Conservation (phyloP, 2,888 invertebrate genomes). For the Pollenia amentaria region DNA sequence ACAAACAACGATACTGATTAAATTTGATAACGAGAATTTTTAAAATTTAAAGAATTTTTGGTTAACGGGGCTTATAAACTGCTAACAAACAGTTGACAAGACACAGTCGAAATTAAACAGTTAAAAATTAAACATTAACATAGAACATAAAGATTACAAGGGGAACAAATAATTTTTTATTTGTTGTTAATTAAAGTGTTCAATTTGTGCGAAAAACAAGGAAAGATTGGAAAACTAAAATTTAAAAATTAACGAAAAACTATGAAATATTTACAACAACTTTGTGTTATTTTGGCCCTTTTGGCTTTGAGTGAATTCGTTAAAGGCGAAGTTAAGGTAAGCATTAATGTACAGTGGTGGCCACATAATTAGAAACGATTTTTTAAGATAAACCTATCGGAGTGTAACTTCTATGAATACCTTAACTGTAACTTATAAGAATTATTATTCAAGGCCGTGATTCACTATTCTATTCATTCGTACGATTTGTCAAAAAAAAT, state of each 20-base stretch:
- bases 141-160: not conserved
- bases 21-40: conserved; percentile 18
- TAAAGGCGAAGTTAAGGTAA: not conserved
- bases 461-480: too few relatives aligned
- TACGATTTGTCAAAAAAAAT: too few relatives aligned
- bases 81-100: not conserved
- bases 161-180: not conserved
- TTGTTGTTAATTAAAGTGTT: not conserved
- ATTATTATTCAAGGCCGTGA: too few relatives aligned
- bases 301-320: not conserved
- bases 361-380: too few relatives aligned
- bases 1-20: conserved; percentile 23
- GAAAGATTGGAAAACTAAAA: not conserved
- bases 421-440: too few relatives aligned
- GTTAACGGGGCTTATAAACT: conserved; percentile 43
- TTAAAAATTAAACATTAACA: conserved; percentile 23
- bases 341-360: too few relatives aligned
- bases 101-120: conserved; percentile 34
- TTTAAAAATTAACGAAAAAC: not conserved
- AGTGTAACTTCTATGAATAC: too few relatives aligned
- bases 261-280: not conserved
- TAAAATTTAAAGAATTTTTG: conserved; percentile 1
- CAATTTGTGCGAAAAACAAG: not conserved
- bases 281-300: conserved; percentile 1
- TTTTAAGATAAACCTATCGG: too few relatives aligned